Percentiles rank a stretch among this genome's conserved stretches.
Evolutionary conservation across 2,113 vertebrate genomes (phyloP).

Genomic region (Brienomyrus longianalis): DNA sequence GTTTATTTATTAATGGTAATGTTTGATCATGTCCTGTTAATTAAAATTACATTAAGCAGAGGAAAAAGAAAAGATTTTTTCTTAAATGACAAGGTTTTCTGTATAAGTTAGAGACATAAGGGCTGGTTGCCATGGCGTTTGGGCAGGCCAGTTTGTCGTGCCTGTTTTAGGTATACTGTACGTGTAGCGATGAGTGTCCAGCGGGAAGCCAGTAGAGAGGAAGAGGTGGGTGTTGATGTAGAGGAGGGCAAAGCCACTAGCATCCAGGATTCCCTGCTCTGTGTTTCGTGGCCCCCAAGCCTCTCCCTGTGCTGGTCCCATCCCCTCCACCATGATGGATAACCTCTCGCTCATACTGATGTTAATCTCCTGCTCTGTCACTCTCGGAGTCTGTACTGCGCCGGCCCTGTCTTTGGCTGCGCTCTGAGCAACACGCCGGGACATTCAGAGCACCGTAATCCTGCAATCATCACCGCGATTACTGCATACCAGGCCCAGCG

Average conservation of each 20-base stretch:
- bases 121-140: background rate
- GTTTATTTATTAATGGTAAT: background rate
- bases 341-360: background rate
- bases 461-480: background rate
- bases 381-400: background rate
- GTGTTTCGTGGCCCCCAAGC: background rate
- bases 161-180: background rate
- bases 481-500: background rate
- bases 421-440: background rate
- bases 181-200: background rate
- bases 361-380: conserved; percentile 7
- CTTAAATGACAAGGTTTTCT: background rate
- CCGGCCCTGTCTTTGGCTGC: background rate
- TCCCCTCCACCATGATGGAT: conserved; percentile 9
- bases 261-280: background rate
- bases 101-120: background rate
- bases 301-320: background rate
- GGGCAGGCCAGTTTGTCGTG: background rate
- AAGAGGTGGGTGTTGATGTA: background rate
- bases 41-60: background rate
- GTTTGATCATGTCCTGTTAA: background rate
- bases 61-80: background rate
- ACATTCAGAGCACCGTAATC: background rate
- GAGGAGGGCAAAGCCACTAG: background rate
- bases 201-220: background rate